Base-by-base conservation (phyloP, 2,113 vertebrate genomes). In the Todiramphus saurophagus region DNA sequence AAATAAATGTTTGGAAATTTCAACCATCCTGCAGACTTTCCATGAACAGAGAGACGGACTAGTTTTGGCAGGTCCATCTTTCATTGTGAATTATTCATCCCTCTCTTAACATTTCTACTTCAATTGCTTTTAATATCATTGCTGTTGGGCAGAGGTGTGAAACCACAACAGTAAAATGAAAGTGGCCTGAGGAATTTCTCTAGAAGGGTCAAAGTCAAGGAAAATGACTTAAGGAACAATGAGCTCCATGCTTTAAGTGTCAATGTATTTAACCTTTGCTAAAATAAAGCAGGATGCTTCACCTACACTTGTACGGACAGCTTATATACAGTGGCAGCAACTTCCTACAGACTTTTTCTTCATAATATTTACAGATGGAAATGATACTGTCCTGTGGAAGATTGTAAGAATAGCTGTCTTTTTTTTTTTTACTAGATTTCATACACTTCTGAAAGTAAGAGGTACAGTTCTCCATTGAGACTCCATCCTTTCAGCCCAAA, bases 111-210 rank as follows among this genome's bases (percentile, higher is more conserved):
- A 43, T 75, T 91, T 84, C 35, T 86, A 39, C 20, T 90, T 94
- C 75, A 92, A 79, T 87, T 87, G 35, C 25, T 94, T 93, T 93
- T 89, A 69, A 89, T 93, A 92, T 92, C 31, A 46, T 70, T 92
- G 31, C 43, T 78, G 10, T 68, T 82, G 80, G 66, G 28, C 55
- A 72, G 74, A 87, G 66, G 53, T 82, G 60, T 92, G 90, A 94
- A 96, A 93, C 39, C 86, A 76, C 53, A 91, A 55, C 2, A 84
- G 15, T 35, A 87, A 93, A 93, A 84, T 79, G 10, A 73, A 84
- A 78, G 44, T 1, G 0, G 2, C 39, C 28, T 50, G 15, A 68
- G 23, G 37, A 92, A 90, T 79, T 87, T 92, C 60, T 77, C 56
- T 59, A 2, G 41, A 41, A 60, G 24, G 50, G 30, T 60, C 58